These are phyloP conservation scores for Zapus hudsonius DNA, from an alignment of 2,113 vertebrate species.

Conservation along the genomic window DNA sequence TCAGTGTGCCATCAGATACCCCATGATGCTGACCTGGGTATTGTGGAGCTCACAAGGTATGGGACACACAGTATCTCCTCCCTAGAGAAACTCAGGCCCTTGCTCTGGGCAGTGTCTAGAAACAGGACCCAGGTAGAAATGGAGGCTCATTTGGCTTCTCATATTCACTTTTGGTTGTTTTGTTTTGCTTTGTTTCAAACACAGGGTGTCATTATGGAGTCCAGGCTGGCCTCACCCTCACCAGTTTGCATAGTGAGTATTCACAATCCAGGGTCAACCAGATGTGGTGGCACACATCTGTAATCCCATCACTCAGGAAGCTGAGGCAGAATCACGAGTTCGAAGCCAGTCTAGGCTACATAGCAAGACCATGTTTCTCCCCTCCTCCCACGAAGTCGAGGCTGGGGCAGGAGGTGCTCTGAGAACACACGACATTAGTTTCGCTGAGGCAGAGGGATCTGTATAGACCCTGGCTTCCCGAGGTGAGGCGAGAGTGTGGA, in stretches of 20 bases:
- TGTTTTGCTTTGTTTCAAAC: not conserved
- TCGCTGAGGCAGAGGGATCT: not conserved
- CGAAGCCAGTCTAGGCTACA: not conserved
- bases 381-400: fast-evolving
- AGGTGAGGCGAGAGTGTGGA: not conserved
- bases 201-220: not conserved
- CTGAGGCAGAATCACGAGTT: not conserved
- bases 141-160: not conserved
- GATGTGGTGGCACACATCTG: not conserved
- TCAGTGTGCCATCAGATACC: not conserved
- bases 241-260: not conserved
- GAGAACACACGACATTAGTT: not conserved
- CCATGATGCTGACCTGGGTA: not conserved
- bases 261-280: not conserved
- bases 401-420: fast-evolving
- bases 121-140: not conserved
- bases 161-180: not conserved
- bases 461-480: not conserved
- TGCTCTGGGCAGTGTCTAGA: not conserved
- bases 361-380: not conserved
- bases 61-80: fast-evolving
- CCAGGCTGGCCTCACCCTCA: not conserved
- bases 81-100: not conserved
- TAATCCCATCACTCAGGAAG: not conserved
- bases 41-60: not conserved